Evolutionary conservation across 2,888 invertebrate genomes (phyloP).

Genomic region (Cataglyphis cursor): DNA sequence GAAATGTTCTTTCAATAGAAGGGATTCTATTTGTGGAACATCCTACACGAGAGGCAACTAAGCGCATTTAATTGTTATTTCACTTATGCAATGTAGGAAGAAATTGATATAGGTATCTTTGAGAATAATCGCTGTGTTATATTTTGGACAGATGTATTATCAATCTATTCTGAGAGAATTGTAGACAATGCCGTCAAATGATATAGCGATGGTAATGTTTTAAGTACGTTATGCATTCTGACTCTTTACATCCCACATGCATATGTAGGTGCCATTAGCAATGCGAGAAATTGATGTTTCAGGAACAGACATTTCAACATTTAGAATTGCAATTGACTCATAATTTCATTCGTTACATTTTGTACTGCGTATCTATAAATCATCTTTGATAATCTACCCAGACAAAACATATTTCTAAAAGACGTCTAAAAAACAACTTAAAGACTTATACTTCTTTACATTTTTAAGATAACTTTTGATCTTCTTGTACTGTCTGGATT

Average conservation of each 20-base stretch:
- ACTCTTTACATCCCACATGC: neutral
- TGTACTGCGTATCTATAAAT: neutral
- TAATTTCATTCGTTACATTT: neutral
- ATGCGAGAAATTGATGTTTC: neutral
- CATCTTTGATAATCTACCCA: neutral
- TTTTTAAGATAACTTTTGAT: too few species aligned
- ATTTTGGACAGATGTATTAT: slow-evolving; percentile 46
- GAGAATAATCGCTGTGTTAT: neutral
- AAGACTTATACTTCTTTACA: too few species aligned
- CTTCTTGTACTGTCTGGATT: too few species aligned
- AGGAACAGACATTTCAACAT: neutral
- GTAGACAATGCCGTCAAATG: neutral
- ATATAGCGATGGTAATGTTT: slow-evolving; percentile 23
- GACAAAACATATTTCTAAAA: too few species aligned
- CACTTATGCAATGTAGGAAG: slow-evolving; percentile 20
- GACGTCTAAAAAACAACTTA: too few species aligned
- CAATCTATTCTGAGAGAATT: slow-evolving; percentile 41
- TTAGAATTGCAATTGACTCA: slow-evolving; percentile 1
- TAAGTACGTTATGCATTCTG: neutral
- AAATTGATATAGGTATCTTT: slow-evolving; percentile 28
- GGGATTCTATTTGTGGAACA: neutral
- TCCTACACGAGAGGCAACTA: neutral
- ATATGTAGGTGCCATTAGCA: neutral
- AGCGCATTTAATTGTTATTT: neutral
- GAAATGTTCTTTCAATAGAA: neutral